Evolutionary conservation across 2,113 vertebrate genomes (phyloP).

Genomic region (Hypanus sabinus): DNA sequence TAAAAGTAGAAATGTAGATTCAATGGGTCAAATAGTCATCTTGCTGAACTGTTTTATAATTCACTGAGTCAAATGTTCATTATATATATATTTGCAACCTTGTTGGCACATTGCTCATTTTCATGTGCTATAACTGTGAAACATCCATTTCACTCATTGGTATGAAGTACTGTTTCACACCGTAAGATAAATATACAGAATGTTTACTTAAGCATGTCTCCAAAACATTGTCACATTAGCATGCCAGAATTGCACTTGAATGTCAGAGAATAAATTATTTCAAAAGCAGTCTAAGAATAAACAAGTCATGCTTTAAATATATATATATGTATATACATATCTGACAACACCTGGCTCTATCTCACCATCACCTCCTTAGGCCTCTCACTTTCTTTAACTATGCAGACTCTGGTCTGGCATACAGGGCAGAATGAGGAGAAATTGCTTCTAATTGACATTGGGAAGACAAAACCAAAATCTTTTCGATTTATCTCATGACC

Average conservation of each 20-base stretch:
- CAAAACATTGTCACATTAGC: background rate
- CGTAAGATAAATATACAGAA: constrained; percentile 4
- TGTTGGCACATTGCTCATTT: constrained; percentile 1
- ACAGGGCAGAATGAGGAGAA: too few relatives aligned
- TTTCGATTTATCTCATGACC: too few relatives aligned
- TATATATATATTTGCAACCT: background rate
- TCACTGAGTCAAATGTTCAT: background rate
- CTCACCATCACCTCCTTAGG: too few relatives aligned
- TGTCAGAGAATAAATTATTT: background rate
- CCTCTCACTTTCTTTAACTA: too few relatives aligned
- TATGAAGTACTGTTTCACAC: constrained; percentile 18
- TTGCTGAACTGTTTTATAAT: background rate
- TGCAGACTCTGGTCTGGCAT: too few relatives aligned
- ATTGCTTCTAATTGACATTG: too few relatives aligned
- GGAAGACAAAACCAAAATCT: too few relatives aligned
- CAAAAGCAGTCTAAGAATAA: background rate
- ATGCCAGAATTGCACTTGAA: background rate
- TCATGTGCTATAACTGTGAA: background rate
- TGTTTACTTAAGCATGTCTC: background rate
- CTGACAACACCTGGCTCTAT: too few relatives aligned
- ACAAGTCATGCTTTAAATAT: background rate
- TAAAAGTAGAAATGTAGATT: background rate
- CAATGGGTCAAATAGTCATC: background rate
- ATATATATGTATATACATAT: too few relatives aligned
- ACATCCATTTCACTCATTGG: background rate